Conservation (phyloP, 2,888 invertebrate genomes). For the Chloromyia formosa region DNA sequence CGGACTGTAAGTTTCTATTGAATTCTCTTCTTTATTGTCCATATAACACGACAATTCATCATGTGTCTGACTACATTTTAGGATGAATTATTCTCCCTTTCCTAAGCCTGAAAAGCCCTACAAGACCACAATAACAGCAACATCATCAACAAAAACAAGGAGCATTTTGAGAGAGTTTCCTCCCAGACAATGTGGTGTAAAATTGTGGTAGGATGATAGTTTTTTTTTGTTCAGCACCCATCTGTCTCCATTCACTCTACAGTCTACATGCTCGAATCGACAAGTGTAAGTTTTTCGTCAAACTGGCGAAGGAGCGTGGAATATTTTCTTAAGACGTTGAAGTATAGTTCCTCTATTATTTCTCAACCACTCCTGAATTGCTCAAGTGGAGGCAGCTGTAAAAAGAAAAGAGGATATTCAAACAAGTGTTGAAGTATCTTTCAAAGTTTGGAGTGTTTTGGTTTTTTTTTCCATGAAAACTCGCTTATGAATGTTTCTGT, state of each 20-base stretch:
- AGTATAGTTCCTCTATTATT: slow-evolving; percentile 14
- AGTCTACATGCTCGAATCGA: no score
- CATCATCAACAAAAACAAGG: neutral
- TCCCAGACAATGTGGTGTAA: neutral
- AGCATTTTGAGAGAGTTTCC: neutral
- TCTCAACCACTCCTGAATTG: neutral
- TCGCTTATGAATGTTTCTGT: no score
- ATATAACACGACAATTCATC: no score
- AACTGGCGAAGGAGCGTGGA: no score
- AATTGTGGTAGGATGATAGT: slow-evolving; percentile 4
- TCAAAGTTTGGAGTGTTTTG: neutral
- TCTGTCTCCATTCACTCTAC: no score
- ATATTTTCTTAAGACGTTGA: no score
- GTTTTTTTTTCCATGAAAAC: no score
- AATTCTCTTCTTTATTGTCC: neutral
- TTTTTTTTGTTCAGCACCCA: neutral
- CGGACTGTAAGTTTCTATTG: neutral
- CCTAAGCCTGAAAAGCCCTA: neutral
- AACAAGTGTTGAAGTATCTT: neutral
- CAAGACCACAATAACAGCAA: no score
- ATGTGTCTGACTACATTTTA: no score
- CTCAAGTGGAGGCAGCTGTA: slow-evolving; percentile 8
- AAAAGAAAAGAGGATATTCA: neutral
- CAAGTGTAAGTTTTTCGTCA: no score
- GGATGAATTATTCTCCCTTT: neutral